phyloP scores from a whole-genome alignment of 2,888 invertebrate genomes.

The Therioaphis trifolii region DNA sequence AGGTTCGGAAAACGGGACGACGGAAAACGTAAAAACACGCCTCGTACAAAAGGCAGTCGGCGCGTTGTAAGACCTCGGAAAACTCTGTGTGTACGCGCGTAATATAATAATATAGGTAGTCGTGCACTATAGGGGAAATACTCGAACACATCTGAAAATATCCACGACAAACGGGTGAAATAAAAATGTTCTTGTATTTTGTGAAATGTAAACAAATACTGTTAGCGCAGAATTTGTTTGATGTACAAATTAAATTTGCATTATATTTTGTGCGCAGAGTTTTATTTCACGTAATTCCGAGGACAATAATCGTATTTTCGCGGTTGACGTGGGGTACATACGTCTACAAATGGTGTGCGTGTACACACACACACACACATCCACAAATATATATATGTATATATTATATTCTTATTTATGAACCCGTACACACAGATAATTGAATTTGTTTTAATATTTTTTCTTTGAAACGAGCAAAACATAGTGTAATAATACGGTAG shows the following conservation, averaged over 20 bases:
- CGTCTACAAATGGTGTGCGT: too few species aligned
- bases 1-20: too few species aligned
- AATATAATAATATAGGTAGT: not conserved
- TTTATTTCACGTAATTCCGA: not conserved
- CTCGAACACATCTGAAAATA: not conserved
- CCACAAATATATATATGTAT: too few species aligned
- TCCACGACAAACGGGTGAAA: not conserved
- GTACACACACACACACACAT: too few species aligned
- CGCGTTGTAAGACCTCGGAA: too few species aligned
- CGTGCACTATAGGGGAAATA: not conserved
- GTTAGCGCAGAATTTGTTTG: not conserved
- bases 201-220: not conserved
- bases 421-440: too few species aligned
- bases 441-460: too few species aligned
- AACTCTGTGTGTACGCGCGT: not conserved
- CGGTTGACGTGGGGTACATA: not conserved
- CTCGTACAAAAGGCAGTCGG: not conserved
- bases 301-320: not conserved
- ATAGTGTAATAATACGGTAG: too few species aligned
- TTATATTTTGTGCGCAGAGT: not conserved
- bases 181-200: not conserved
- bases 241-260: conserved; percentile 1
- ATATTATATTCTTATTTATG: too few species aligned
- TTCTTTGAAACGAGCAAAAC: too few species aligned
- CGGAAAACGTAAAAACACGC: not conserved